Base-by-base conservation (phyloP, 2,888 invertebrate genomes). In the Argyresthia goedartella region DNA sequence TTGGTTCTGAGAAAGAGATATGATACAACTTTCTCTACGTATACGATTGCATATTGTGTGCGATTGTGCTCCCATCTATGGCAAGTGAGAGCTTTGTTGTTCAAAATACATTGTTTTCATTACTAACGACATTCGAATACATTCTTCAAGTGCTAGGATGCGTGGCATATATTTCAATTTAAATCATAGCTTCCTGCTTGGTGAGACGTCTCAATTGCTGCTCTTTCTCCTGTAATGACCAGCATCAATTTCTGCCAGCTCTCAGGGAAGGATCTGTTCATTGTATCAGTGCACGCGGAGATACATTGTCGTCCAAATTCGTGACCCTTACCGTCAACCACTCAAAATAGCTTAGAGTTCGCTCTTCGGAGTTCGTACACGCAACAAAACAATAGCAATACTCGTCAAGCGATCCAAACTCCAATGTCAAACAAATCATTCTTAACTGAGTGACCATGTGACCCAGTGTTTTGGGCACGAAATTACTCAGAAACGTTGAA, bases 121-220 rank as follows among this genome's bases (percentile, higher is more conserved):
- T 46, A 10, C 25, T 46, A 46, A 46, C 25, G 10, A 33, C 13
- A 25, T 46, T 46, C 46, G 15, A 25, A 25, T 25, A 25, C 25
- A 25, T 25, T 25, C 25, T 6, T 25, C 25, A 6, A 25, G 25
- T 25, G 25, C 2, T 25, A 25, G 25, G 13, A 65, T 70, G 76
- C 10, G 25, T 46, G 48, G 65, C 70, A 76, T 72, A 76, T 76
- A 81, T 81, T 80, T 16, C 25, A 81, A 76, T 82, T 78, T 79
- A 81, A 84, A 85, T 82, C 73, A 73, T 71, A 67, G 65, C 68
- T 81, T 84, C 82, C 84, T 82, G 81, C 73, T 71, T 57, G 67
- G 66, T 36, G 71, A 76, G 76, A 81, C 80, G 73, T 76, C 77
- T 82, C 82, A 84, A 84, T 84, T 81, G 82, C 72, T 79, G 79